Percentiles rank a stretch among this genome's conserved stretches.
phyloP scores from a whole-genome alignment of 92 coral and sea anemone genomes.

The Metridium senile region DNA sequence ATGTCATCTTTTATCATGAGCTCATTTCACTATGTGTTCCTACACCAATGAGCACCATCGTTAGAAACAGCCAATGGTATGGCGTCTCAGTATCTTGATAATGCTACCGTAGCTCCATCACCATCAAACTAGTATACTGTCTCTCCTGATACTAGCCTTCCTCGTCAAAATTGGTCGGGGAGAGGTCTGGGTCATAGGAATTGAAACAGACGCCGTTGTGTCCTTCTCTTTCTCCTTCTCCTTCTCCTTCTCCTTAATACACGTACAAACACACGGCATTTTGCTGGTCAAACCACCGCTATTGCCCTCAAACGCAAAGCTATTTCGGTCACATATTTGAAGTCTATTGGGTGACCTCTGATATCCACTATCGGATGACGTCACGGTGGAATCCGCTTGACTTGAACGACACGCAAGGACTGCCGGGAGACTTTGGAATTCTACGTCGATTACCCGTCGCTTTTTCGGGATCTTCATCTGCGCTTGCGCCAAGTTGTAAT shows the following conservation, averaged over 20 bases:
- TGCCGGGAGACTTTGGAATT: conserved; percentile 74
- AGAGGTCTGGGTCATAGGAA: conserved; percentile 23
- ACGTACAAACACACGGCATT: conserved; percentile 68
- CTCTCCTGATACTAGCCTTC: conserved; percentile 84
- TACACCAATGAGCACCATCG: no score
- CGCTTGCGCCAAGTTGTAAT: conserved; percentile 96
- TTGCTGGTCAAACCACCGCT: conserved; percentile 41
- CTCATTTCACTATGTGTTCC: no score
- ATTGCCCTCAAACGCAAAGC: conserved; percentile 73
- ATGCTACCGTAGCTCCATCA: no score
- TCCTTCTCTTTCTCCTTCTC: conserved; percentile 30
- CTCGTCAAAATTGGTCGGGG: conserved; percentile 49
- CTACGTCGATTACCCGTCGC: conserved; percentile 71
- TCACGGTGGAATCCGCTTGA: conserved; percentile 78
- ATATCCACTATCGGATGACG: conserved; percentile 87
- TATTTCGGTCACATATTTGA: conserved; percentile 64
- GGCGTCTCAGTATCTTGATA: no score
- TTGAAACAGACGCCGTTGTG: conserved; percentile 13
- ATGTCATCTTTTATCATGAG: no score
- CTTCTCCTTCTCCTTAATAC: no score
- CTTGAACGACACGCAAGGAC: conserved; percentile 81
- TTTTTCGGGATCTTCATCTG: conserved; percentile 91
- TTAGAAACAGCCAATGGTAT: background rate
- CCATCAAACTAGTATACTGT: conserved; percentile 73
- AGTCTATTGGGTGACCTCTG: conserved; percentile 82